phyloP scores from a whole-genome alignment of 2,113 vertebrate genomes.

The Perca flavescens region DNA sequence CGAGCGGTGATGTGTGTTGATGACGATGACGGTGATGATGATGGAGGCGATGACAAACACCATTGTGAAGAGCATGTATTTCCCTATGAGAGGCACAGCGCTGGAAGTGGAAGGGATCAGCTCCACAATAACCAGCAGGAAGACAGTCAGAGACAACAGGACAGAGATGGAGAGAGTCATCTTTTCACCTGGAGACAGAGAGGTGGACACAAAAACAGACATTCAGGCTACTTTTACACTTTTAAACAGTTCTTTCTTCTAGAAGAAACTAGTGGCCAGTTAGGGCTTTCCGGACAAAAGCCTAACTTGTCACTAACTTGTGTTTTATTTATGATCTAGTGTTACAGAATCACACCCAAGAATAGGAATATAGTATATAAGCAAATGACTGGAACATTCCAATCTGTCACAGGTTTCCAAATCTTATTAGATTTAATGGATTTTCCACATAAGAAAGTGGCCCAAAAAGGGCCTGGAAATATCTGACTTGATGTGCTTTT shows the following conservation, averaged over 20 bases:
- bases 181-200: slow-evolving; percentile 90
- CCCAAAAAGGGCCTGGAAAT: neutral
- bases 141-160: slow-evolving; percentile 95
- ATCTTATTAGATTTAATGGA: neutral
- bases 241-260: no score
- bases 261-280: neutral
- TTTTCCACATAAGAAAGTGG: neutral
- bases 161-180: slow-evolving; percentile 99
- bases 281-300: neutral
- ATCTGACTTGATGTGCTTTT: neutral
- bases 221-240: neutral
- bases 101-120: slow-evolving; percentile 98
- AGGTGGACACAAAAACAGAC: neutral
- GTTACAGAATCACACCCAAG: neutral
- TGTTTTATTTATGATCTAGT: neutral
- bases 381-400: neutral
- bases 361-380: neutral
- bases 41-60: slow-evolving; percentile 97
- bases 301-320: neutral
- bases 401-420: neutral
- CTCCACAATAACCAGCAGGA: slow-evolving; percentile 98
- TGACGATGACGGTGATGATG: slow-evolving; percentile 97
- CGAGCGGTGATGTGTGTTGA: slow-evolving; percentile 98
- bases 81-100: slow-evolving; percentile 95
- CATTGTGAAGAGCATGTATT: slow-evolving; percentile 99